phyloP scores from a whole-genome alignment of 2,797 vertebrate genomes.

The Malurus leucopterus region DNA sequence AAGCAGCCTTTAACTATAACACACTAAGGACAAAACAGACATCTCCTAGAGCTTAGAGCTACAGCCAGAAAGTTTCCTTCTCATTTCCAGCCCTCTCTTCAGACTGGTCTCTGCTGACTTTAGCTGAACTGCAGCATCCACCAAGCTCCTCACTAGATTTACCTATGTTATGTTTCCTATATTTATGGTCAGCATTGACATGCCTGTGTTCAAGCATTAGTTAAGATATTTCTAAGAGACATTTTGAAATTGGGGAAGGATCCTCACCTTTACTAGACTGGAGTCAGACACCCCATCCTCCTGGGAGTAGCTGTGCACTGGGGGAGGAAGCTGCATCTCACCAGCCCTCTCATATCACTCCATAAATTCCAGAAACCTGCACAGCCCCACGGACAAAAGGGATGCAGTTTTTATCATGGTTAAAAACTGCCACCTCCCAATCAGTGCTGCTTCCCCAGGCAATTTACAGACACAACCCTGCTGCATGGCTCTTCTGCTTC shows the following conservation, averaged over 20 bases:
- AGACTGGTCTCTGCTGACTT: neutral
- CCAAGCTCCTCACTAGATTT: fast-evolving
- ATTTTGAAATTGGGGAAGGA: neutral
- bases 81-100: neutral
- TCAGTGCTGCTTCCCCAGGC: neutral
- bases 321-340: neutral
- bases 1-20: neutral
- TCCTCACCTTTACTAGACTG: neutral
- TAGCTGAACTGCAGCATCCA: neutral
- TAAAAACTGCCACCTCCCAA: neutral
- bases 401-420: neutral
- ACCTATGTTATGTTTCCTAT: neutral
- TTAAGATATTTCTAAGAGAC: neutral
- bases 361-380: neutral
- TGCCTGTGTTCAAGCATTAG: neutral
- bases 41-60: neutral
- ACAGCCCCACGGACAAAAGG: neutral
- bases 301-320: neutral
- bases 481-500: neutral
- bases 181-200: neutral
- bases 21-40: neutral
- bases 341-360: fast-evolving
- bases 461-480: neutral
- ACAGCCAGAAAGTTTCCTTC: neutral
- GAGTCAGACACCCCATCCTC: neutral